Evolutionary conservation across 2,113 vertebrate genomes (phyloP).

Genomic region (Azemiops feae): DNA sequence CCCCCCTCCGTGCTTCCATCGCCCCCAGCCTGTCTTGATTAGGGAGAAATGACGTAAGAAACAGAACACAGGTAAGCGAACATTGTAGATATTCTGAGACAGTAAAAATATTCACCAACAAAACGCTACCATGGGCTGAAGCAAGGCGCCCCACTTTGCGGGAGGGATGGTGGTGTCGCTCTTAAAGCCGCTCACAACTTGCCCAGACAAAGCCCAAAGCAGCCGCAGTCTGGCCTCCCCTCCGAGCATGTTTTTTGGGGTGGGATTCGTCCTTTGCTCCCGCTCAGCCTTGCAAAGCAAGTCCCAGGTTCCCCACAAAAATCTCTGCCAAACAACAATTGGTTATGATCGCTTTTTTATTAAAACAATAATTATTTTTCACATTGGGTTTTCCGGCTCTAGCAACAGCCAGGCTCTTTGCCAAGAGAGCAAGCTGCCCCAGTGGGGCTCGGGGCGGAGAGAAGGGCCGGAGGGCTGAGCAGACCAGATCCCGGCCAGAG

Average conservation of each 20-base stretch:
- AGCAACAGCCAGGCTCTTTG: slow-evolving; percentile 64
- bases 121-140: neutral
- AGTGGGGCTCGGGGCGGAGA: neutral
- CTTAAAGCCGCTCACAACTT: neutral
- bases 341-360: slow-evolving; percentile 58
- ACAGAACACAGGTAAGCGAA: neutral
- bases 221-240: neutral
- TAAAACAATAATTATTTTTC: slow-evolving; percentile 59
- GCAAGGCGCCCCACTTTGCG: neutral
- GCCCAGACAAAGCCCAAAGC: neutral
- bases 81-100: neutral
- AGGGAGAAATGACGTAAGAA: neutral
- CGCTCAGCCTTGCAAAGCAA: no score
- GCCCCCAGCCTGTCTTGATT: neutral
- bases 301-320: neutral
- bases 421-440: fast-evolving
- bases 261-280: neutral
- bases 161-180: neutral
- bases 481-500: neutral
- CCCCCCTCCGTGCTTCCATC: neutral
- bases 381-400: slow-evolving; percentile 29
- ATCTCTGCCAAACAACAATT: no score
- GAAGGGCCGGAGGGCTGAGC: neutral
- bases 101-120: neutral
- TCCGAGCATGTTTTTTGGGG: neutral